Evolutionary conservation across 2,797 vertebrate genomes (phyloP).

Genomic region (Prunella strophiata): DNA sequence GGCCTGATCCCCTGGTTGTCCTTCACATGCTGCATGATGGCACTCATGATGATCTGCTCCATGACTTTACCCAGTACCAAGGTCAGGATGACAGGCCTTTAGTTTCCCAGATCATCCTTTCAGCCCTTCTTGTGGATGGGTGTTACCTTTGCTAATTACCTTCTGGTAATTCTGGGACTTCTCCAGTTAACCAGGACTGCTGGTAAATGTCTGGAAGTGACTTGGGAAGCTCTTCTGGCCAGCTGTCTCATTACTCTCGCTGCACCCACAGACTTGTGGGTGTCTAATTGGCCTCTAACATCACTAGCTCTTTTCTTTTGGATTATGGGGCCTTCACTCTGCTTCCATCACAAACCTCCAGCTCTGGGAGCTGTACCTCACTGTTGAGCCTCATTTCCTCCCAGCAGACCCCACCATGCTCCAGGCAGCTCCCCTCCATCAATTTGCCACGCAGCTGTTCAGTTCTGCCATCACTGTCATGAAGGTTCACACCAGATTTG

Average conservation of each 20-base stretch:
- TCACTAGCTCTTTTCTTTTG: background rate
- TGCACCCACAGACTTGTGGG: background rate
- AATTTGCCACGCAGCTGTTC: accelerated
- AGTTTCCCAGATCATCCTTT: background rate
- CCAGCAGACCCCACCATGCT: background rate
- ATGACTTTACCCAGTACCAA: background rate
- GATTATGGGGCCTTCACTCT: background rate
- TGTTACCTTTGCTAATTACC: background rate
- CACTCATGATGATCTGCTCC: background rate
- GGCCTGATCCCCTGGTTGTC: background rate
- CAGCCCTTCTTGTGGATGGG: no score
- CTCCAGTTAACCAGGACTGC: background rate
- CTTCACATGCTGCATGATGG: background rate
- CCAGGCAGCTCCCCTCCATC: background rate
- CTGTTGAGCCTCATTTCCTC: accelerated
- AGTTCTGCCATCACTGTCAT: background rate
- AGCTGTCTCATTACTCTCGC: background rate
- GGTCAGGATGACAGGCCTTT: background rate
- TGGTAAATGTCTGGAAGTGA: background rate
- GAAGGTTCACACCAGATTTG: background rate
- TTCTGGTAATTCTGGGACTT: background rate
- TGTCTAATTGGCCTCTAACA: background rate
- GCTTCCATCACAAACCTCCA: background rate
- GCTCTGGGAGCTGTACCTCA: background rate
- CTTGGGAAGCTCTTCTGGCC: background rate